These are phyloP conservation scores for Anhinga rufa DNA, from an alignment of 2,113 vertebrate genomes.

Conservation along the genomic window DNA sequence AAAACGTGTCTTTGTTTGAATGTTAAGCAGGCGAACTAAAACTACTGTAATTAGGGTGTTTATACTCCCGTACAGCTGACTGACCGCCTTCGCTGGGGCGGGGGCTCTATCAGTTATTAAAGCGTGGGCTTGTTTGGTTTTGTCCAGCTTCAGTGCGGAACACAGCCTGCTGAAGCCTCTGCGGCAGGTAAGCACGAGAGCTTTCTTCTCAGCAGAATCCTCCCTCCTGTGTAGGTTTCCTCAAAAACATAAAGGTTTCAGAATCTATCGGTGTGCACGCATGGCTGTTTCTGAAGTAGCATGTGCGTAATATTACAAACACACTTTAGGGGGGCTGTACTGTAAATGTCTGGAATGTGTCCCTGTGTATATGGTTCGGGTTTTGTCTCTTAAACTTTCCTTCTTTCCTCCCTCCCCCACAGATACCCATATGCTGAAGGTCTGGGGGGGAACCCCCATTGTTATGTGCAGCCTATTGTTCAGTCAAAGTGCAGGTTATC, in stretches of 20 bases:
- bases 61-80: neutral
- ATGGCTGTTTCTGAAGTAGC: neutral
- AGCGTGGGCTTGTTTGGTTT: neutral
- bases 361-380: fast-evolving
- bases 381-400: neutral
- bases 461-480: neutral
- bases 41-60: neutral
- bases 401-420: neutral
- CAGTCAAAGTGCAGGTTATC: neutral
- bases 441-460: fast-evolving
- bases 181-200: neutral
- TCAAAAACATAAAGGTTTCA: neutral
- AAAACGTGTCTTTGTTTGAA: neutral
- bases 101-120: neutral
- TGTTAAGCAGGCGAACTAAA: neutral
- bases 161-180: neutral
- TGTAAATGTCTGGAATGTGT: neutral
- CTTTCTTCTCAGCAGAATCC: neutral
- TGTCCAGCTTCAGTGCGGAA: neutral
- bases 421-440: neutral
- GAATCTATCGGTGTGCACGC: neutral
- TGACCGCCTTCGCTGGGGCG: neutral
- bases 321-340: neutral
- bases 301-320: neutral
- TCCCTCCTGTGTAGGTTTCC: neutral